Evolutionary conservation across 2,797 vertebrate genomes (phyloP).

Genomic region (Chrysocyon brachyurus): DNA sequence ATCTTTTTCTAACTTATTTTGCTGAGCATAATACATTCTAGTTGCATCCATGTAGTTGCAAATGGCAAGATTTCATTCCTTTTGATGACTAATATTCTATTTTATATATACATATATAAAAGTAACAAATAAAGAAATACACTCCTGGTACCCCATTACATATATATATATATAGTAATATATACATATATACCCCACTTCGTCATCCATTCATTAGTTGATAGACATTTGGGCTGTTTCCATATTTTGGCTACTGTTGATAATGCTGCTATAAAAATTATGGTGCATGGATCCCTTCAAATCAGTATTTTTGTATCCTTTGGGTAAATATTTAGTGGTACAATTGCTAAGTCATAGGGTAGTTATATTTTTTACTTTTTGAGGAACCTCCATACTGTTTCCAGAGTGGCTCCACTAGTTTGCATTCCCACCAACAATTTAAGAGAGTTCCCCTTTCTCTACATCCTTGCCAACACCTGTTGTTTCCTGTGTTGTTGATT

Average conservation of each 20-base stretch:
- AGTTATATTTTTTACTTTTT: background rate
- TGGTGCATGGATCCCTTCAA: background rate
- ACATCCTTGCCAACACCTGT: background rate
- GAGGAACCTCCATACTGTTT: background rate
- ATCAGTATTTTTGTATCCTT: background rate
- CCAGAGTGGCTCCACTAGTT: background rate
- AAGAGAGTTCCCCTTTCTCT: background rate
- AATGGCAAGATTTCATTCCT: background rate
- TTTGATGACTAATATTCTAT: background rate
- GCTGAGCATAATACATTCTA: background rate
- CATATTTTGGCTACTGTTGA: background rate
- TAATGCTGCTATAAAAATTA: background rate
- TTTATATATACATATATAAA: too few species aligned
- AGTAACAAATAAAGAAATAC: too few species aligned
- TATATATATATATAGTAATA: too few species aligned
- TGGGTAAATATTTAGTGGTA: background rate
- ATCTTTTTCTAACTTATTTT: too few species aligned
- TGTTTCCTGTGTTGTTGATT: background rate
- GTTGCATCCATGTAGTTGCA: background rate
- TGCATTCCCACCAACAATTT: background rate
- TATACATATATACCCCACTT: background rate
- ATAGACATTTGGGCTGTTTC: background rate
- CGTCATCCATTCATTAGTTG: background rate
- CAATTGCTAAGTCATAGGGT: background rate
- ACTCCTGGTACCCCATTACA: too few species aligned